A percentile compares a stretch with the other conserved stretches of the same genome.
phyloP scores from a whole-genome alignment of 2,113 vertebrate species.

The Laticauda colubrina region DNA sequence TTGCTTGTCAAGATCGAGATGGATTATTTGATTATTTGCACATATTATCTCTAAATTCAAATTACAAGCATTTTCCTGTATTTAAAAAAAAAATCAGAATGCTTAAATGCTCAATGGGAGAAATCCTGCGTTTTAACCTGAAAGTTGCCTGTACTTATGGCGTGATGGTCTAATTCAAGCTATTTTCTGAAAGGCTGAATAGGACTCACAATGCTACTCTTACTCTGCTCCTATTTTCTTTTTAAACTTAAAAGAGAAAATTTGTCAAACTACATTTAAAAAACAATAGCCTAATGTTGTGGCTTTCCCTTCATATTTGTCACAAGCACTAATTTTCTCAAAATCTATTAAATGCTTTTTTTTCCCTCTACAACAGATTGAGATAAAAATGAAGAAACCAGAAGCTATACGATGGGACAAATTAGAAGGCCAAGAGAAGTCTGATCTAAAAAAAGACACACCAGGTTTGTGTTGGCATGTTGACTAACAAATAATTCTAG shows the following conservation, averaged over 20 bases:
- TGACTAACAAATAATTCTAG: neutral
- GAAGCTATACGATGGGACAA: constrained; percentile 94
- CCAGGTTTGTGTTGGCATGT: constrained; percentile 78
- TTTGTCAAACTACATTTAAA: neutral
- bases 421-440: constrained; percentile 83
- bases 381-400: constrained; percentile 97
- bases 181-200: neutral
- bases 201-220: neutral
- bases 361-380: constrained; percentile 74
- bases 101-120: neutral
- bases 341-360: constrained; percentile 36
- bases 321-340: constrained; percentile 5
- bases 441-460: constrained; percentile 80
- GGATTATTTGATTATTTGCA: neutral
- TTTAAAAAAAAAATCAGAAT: neutral
- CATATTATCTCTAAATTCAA: neutral
- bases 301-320: neutral
- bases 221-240: neutral
- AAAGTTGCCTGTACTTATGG: neutral
- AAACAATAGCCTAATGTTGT: neutral
- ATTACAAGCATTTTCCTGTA: neutral
- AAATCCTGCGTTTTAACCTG: neutral
- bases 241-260: neutral
- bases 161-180: neutral
- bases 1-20: neutral